phyloP scores from a whole-genome alignment of 1,140 invertebrate species.

The Aphelenchoides besseyi region DNA sequence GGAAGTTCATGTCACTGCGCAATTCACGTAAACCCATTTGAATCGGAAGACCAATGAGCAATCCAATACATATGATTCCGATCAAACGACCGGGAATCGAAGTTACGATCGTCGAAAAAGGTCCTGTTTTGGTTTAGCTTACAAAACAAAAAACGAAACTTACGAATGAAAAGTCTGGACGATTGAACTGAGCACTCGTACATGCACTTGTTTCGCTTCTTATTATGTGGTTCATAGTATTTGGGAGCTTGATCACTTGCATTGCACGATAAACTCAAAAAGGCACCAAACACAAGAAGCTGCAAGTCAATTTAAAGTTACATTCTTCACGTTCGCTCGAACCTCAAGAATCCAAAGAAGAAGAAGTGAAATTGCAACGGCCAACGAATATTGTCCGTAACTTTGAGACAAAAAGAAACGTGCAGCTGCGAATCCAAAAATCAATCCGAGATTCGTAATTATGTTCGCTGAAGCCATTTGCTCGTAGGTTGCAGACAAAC shows the following conservation, averaged over 20 bases:
- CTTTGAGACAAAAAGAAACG: conserved; percentile 24
- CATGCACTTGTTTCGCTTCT: not conserved
- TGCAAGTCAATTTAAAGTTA: not conserved
- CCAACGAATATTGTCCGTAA: conserved; percentile 28
- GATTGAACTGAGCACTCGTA: not conserved
- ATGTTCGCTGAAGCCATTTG: conserved; percentile 35
- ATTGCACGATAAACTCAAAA: not conserved
- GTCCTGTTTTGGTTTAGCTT: too few species aligned
- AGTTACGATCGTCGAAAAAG: conserved; percentile 1
- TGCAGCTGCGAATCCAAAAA: conserved; percentile 26
- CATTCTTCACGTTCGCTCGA: not conserved
- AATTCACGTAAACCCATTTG: conserved; percentile 23
- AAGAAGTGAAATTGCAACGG: conserved; percentile 23
- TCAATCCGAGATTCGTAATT: conserved; percentile 26
- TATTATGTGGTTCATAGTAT: not conserved
- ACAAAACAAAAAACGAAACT: not conserved
- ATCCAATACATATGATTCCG: not conserved
- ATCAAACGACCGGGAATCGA: not conserved
- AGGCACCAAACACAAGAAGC: not conserved
- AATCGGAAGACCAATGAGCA: conserved; percentile 23
- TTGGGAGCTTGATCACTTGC: not conserved
- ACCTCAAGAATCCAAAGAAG: conserved; percentile 27
- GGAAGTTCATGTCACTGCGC: conserved; percentile 41
- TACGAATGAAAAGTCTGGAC: not conserved
- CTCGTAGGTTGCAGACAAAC: conserved; percentile 40